Evolutionary conservation across 2,888 invertebrate species (phyloP).

Genomic region (Pediacus dermestoides): DNA sequence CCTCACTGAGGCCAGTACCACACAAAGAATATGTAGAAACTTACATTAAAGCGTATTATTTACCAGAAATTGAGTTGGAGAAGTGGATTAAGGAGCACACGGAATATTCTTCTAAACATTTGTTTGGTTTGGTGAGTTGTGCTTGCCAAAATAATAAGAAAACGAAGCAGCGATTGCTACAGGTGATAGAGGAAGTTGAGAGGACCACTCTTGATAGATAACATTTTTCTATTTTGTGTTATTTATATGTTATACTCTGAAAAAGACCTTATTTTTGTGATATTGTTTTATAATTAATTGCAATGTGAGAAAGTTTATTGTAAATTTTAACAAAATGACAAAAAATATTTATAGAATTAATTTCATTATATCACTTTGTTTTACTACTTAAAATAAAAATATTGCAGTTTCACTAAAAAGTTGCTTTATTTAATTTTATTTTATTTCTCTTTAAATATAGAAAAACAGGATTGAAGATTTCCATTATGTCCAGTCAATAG

Average conservation of each 20-base stretch:
- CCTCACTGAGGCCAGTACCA: constrained; percentile 78
- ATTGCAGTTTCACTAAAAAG: too few species aligned
- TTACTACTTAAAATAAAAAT: too few species aligned
- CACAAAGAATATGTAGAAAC: constrained; percentile 87
- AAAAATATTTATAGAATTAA: too few species aligned
- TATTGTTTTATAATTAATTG: background rate
- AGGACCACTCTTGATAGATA: constrained; percentile 32
- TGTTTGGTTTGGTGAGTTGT: constrained; percentile 78
- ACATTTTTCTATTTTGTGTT: too few species aligned
- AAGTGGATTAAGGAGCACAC: constrained; percentile 83
- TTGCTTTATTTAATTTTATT: too few species aligned
- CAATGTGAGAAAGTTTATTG: background rate
- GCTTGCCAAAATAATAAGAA: constrained; percentile 87
- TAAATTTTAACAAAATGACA: background rate
- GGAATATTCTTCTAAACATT: constrained; percentile 88
- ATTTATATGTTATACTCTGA: too few species aligned
- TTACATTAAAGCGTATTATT: constrained; percentile 95
- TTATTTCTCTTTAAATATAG: too few species aligned
- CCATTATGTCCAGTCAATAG: too few species aligned
- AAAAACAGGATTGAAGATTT: too few species aligned
- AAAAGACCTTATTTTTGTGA: too few species aligned
- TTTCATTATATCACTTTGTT: too few species aligned
- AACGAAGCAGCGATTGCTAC: constrained; percentile 72
- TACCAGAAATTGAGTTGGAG: constrained; percentile 83
- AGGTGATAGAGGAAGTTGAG: constrained; percentile 62